Base-by-base conservation (phyloP, 1,140 invertebrate genomes). In the Coptotermes formosanus region DNA sequence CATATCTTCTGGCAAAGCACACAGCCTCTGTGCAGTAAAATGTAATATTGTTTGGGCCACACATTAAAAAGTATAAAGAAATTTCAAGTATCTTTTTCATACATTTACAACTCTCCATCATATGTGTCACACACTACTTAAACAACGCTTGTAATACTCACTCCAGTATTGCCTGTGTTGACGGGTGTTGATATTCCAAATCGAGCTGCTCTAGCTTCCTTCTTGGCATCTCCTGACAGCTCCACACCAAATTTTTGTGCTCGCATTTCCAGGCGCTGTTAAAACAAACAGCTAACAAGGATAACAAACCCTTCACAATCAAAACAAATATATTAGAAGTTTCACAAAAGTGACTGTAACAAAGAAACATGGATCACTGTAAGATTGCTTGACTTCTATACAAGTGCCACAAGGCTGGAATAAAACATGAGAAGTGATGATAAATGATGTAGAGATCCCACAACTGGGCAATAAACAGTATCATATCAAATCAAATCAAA, bases 211-310 rank as follows among this genome's bases (percentile, higher is more conserved):
- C 95, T 92, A 4, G 93, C 94, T 89, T 93, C 93, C 91, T 94
- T 96, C 87, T 93, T 93, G 84, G 94, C 93, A 85, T 91, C 90
- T 25, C 90, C 89, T 82, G 91, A 88, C 81, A 94, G 91, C 81
- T 93, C 91, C n/a, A 95, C 89, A 45, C 95, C 96, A 92, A 97
- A 97, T 89, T 96, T 94, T 89, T 96, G 96, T 6, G 95, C 95
- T 88, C 96, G 92, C 93, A 96, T 92, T 90, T 96, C 95, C 83
- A 96, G 89, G 85, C 95, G 92, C 89, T 93, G 86, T 85, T 38
- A 89, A 88, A 87, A 89, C 86, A 85, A 87, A 64, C 30, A 84
- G 25, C 25, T 52, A 44, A 43, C 44, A 84, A 52, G 25, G 25
- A 38, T 25, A 52, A 84, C 55, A 84, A 48, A 45, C 44, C 19